phyloP scores from a whole-genome alignment of 2,888 invertebrate species.

The Clusia tigrina region DNA sequence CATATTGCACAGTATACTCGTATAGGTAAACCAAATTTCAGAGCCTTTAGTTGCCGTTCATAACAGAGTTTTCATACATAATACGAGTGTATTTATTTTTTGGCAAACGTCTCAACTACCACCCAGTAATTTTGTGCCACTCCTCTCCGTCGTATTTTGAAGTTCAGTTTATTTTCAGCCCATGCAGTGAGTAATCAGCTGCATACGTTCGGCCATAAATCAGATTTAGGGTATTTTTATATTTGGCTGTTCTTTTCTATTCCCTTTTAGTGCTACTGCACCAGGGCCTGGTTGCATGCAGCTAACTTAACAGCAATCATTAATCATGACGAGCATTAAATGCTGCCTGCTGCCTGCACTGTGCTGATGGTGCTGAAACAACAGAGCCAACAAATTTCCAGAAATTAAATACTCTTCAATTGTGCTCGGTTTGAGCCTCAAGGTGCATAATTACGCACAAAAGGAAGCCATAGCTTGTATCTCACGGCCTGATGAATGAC shows the following conservation, averaged over 20 bases:
- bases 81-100: too few species aligned
- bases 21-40: too few species aligned
- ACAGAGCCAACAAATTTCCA: neutral
- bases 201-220: constrained; percentile 32
- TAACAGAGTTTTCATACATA: too few species aligned
- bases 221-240: constrained; percentile 10
- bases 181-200: constrained; percentile 20
- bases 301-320: neutral
- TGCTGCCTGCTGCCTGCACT: neutral
- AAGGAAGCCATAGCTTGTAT: neutral
- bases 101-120: too few species aligned
- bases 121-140: too few species aligned
- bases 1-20: too few species aligned
- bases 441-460: neutral
- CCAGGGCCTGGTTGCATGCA: neutral
- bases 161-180: too few species aligned
- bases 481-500: neutral
- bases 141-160: too few species aligned
- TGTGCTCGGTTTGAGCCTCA: too few species aligned
- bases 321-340: neutral
- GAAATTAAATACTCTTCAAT: neutral
- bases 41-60: too few species aligned
- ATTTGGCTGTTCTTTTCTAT: neutral
- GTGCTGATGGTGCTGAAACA: neutral
- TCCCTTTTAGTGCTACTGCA: neutral